Evolutionary conservation across 2,888 invertebrate genomes (phyloP), one percentile per base, ranked within the genome.

Genomic region (Chrysolina oricalcia): DNA sequence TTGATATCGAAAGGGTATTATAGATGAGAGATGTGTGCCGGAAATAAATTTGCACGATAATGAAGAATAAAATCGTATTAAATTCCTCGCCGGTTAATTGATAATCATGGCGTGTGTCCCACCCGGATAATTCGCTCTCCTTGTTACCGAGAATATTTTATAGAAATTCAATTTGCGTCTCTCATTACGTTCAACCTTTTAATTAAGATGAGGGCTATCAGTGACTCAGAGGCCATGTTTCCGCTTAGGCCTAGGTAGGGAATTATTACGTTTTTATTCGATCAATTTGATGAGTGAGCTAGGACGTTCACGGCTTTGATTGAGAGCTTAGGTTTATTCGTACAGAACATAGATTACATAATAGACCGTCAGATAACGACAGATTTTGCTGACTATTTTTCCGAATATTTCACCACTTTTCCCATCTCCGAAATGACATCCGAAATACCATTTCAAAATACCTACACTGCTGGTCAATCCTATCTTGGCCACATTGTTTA

Each of bases 111-210:
- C 75, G 75, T 78, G 80, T 79, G 80, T 82, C 72, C 71, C 78
- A 74, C 71, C 43, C 70, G 74, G 81, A 80, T 82, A 81, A 82
- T 81, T 78, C 79, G 75, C 74, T 75, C 79, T 77, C 81, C 77
- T 80, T 80, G 79, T 81, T 79, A 81, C 71, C 77, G 74, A 74
- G 78, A 78, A 80, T 81, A 79, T 81, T 82, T 82, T 81, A 81
- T 80, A 81, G 82, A 76, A 80, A 81, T 81, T 80, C 81, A 79
- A 82, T 82, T 82, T 82, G 73, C 75, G 76, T 73, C 73, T 68
- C 78, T 78, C 76, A 78, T 77, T 77, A 78, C 74, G 43, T 17
- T 48, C 68, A 67, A 75, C 70, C 75, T 41, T 76, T 78, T 73
- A 77, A 78, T 77, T 77, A 77, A 71, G 68, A 72, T 48, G 68